Conservation (phyloP, 2,113 vertebrate genomes). For the Camelus bactrianus region DNA sequence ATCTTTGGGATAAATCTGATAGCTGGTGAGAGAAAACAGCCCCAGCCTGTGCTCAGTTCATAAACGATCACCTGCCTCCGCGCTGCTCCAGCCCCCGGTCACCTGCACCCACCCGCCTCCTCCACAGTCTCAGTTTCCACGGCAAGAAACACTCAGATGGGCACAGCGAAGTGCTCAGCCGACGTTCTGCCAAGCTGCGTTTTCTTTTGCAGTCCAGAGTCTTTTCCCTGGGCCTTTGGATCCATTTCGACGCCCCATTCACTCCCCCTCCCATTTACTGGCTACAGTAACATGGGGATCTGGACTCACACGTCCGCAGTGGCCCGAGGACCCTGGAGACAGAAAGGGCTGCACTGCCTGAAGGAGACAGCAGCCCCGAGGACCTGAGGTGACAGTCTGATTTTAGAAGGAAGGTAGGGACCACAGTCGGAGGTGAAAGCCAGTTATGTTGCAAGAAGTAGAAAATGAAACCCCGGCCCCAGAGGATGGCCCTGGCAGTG, state of each 20-base stretch:
- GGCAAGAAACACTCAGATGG: neutral
- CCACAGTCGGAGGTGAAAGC: neutral
- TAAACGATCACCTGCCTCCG: neutral
- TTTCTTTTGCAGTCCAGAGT: neutral
- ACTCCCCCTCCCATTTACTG: neutral
- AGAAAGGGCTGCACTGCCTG: neutral
- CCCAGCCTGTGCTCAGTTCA: neutral
- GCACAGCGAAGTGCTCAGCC: neutral
- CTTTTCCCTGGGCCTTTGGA: neutral
- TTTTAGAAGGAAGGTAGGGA: neutral
- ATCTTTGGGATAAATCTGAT: neutral
- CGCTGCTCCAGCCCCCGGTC: neutral
- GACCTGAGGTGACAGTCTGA: neutral
- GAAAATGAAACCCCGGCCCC: neutral
- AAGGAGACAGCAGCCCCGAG: neutral
- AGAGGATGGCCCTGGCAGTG: neutral
- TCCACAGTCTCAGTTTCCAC: neutral
- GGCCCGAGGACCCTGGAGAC: neutral
- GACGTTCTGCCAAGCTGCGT: neutral
- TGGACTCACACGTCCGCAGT: neutral
- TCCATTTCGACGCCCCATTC: neutral
- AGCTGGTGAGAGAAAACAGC: neutral
- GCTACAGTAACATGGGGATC: neutral
- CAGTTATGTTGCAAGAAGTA: neutral
- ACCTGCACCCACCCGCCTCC: neutral